Percentiles rank a stretch among this genome's conserved stretches.
These are phyloP conservation scores for Branchellion lobata DNA, from an alignment of 2,888 invertebrate species.

Conservation along the genomic window DNA sequence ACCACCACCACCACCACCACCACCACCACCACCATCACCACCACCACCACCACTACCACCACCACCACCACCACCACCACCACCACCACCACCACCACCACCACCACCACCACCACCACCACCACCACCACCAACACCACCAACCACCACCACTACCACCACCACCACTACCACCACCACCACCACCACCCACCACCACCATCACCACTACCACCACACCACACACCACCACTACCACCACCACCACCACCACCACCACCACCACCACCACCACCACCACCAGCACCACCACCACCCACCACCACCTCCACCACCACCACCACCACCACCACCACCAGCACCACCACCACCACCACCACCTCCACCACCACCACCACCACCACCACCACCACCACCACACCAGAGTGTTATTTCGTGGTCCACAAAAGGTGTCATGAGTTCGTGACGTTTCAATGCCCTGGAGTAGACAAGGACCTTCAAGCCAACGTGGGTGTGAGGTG, in stretches of 20 bases:
- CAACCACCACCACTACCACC: too few relatives aligned
- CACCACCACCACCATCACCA: neutral
- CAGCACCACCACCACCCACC: too few relatives aligned
- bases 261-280: too few relatives aligned
- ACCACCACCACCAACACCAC: too few relatives aligned
- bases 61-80: conserved; percentile 3
- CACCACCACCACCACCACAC: neutral
- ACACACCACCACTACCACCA: too few relatives aligned
- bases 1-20: neutral
- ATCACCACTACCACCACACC: too few relatives aligned
- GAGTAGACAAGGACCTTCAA: conserved; percentile 97
- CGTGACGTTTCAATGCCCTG: conserved; percentile 97
- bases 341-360: neutral
- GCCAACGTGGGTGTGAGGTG: conserved; percentile 80
- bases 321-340: conserved; percentile 7
- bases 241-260: too few relatives aligned
- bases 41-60: too few relatives aligned
- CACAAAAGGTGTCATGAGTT: conserved; percentile 99
- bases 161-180: too few relatives aligned
- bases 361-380: neutral
- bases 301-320: conserved; percentile 6
- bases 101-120: conserved; percentile 5
- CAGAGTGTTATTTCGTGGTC: conserved; percentile 98
- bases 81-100: conserved; percentile 7
- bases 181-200: too few relatives aligned